Evolutionary conservation across 1,140 invertebrate species (phyloP), one percentile per base, ranked within the genome.

Genomic region (Solenopsis fugax): DNA sequence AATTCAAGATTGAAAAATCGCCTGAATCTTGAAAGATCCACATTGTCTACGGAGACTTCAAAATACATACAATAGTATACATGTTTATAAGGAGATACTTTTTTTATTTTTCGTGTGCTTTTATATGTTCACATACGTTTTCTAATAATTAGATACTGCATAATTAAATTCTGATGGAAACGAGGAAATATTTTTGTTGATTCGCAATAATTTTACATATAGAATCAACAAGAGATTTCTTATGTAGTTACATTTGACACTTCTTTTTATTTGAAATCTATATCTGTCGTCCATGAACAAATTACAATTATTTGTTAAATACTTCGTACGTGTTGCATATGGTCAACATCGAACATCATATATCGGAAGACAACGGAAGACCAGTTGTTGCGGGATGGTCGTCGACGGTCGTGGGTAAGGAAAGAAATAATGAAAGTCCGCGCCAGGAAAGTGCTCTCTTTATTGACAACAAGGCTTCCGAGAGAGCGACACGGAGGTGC

Each of bases 391-490:
- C 52, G 75, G 56, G 34, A 85, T 73, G 65, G 60, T 52, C 34
- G 60, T 52, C 34, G 85, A 56, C 58, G 65, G 58, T 60, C 82
- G 84, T 86, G 89, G 65, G 90, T 91, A 91, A 93, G 92, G 92
- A 92, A 93, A 93, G 93, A 92, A 94, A 94, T 93, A 94, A 93
- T 93, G 93, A 93, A 93, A 93, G 93, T 92, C 90, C 89, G 90
- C 91, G 92, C 90, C 93, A 92, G 93, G 90, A 93, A 94, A 94
- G 93, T 93, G 91, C 93, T 93, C 93, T 91, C 92, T 93, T 93
- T 93, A 94, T 93, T 93, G 93, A 93, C 93, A 92, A 93, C 93
- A 92, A 92, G 87, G 89, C 92, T 91, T 84, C 60, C 65, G 78
- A 50, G 78, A 76, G 91, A 89, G 87, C 77, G 77, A 90, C 76